Evolutionary conservation across 2,113 vertebrate genomes (phyloP).

Genomic region (Neogale vison): DNA sequence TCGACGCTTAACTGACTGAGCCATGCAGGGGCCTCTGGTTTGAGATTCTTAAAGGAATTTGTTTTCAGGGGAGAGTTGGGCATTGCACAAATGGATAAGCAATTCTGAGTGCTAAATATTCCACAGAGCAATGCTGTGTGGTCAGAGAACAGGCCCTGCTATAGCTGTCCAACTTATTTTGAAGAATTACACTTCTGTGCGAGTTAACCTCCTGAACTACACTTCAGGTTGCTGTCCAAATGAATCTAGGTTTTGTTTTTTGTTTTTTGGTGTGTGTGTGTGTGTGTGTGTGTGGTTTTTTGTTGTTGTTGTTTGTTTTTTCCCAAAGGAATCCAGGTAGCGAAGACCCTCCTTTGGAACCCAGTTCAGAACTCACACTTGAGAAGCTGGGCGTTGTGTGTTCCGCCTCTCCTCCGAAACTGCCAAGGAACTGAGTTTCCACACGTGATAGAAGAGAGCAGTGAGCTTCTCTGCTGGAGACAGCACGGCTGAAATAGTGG

Average conservation of each 20-base stretch:
- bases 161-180: background rate
- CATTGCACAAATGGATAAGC: background rate
- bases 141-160: background rate
- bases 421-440: background rate
- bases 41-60: background rate
- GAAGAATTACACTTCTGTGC: background rate
- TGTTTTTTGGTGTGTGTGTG: too few relatives aligned
- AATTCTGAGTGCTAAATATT: background rate
- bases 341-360: background rate
- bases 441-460: background rate
- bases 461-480: background rate
- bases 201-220: background rate
- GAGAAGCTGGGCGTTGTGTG: background rate
- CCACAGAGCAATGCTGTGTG: background rate
- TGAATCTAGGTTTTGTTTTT: background rate
- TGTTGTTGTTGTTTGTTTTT: background rate
- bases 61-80: background rate
- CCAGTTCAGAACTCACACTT: background rate
- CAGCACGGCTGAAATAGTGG: background rate
- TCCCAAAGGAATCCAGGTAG: background rate
- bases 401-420: background rate
- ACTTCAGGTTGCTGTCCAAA: background rate
- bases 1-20: too few relatives aligned
- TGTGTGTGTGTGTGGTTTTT: too few relatives aligned
- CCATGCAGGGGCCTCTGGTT: background rate